Evolutionary conservation across 2,113 vertebrate species (phyloP), one percentile per base, ranked within the genome.

Genomic region (Hydrolagus affinis): DNA sequence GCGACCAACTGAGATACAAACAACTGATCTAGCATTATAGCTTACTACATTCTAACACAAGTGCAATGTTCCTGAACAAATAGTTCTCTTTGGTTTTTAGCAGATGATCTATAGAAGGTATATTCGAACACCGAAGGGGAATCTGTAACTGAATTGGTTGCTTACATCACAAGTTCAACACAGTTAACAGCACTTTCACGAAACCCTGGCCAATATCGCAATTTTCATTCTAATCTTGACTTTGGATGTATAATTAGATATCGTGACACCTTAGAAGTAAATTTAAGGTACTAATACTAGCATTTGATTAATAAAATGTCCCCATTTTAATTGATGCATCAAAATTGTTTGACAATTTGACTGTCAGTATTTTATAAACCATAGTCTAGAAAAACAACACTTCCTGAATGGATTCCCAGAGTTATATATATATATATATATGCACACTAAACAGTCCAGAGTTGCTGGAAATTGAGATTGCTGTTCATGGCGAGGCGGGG

Each of bases 81-180:
- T 28, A 83, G 60, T 83, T 83, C 64, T 83, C 78, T 83, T 83
- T 83, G 78, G 78, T 83, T 83, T 78, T 83, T 83, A 83, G 78
- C 78, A 83, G 62, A 83, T 23, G 21, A 17, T 56, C 19, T 75
- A 57, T 2, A 56, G 32, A 44, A 72, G 8, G 17, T 80, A 64
- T 77, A 66, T 83, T 83, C 64, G 66, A 83, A 62, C 78, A 83
- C 78, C 28, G 64, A 80, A n/a, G 77, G 56, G 77, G 60, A 28
- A 80, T 60, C 60, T 19, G 62, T 83, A 68, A 83, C 60, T 64
- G 59, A 66, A 30, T 62, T 66, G 78, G 62, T 60, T 83, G 78
- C 30, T 80, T 64, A 25, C 77, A 64, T 64, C 2, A 11, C 60
- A 68, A 83, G 78, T 28, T 19, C 66, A 19, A 30, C 19, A 11